A percentile compares a stretch with the other conserved stretches of the same genome.
phyloP scores from a whole-genome alignment of 2,797 vertebrate genomes.

The Clarias fuscus region DNA sequence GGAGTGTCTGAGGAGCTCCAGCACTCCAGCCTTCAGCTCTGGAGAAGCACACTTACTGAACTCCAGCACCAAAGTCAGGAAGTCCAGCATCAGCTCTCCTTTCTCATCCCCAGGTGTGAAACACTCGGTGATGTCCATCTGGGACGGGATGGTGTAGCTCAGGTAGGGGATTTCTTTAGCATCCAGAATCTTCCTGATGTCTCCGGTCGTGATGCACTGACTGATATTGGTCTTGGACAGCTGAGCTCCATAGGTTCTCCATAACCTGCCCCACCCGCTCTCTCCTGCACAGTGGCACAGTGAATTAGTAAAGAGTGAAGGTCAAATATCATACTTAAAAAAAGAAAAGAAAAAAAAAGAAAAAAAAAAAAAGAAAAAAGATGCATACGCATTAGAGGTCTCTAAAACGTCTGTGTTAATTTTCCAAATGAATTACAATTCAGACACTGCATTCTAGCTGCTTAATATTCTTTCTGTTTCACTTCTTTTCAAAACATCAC shows the following conservation, averaged over 20 bases:
- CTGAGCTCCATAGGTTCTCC: slow-evolving; percentile 74
- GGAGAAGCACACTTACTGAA: slow-evolving; percentile 82
- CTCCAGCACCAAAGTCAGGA: slow-evolving; percentile 83
- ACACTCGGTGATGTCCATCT: slow-evolving; percentile 90
- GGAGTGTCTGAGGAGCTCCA: slow-evolving; percentile 78
- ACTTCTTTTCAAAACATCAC: too few relatives aligned
- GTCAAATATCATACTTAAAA: too few relatives aligned
- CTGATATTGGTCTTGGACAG: slow-evolving; percentile 75
- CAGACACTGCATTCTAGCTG: too few relatives aligned
- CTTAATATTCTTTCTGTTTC: too few relatives aligned
- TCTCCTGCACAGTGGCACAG: slow-evolving; percentile 66
- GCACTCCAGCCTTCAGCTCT: slow-evolving; percentile 77
- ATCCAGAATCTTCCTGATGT: slow-evolving; percentile 77
- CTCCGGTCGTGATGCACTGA: slow-evolving; percentile 74
- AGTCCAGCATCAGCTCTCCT: slow-evolving; percentile 89
- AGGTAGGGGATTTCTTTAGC: slow-evolving; percentile 74
- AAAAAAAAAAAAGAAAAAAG: too few relatives aligned
- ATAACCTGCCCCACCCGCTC: slow-evolving; percentile 84
- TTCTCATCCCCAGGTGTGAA: slow-evolving; percentile 81
- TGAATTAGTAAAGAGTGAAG: neutral
- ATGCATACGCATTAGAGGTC: too few relatives aligned
- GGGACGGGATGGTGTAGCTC: slow-evolving; percentile 76
- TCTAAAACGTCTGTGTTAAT: too few relatives aligned
- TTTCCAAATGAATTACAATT: too few relatives aligned
- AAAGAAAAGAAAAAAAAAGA: too few relatives aligned